These are phyloP conservation scores for Prunella strophiata DNA, from an alignment of 2,797 vertebrate genomes.

Conservation along the genomic window DNA sequence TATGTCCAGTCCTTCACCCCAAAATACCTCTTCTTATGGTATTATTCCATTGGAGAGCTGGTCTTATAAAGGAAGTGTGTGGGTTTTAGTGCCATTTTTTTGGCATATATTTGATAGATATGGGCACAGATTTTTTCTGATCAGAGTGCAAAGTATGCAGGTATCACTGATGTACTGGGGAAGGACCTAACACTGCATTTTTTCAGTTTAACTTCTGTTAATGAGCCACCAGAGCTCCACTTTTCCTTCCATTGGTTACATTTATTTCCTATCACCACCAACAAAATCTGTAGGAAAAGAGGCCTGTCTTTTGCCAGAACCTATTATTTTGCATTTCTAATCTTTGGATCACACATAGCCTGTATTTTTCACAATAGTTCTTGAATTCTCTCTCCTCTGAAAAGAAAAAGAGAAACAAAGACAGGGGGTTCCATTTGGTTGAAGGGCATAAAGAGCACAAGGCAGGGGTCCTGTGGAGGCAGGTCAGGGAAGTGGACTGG, in stretches of 20 bases:
- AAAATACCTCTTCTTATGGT: not conserved
- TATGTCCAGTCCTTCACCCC: not conserved
- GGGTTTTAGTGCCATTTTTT: not conserved
- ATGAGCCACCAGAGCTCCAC: not conserved
- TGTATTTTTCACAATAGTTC: not conserved
- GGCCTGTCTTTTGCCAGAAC: not conserved
- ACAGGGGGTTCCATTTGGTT: not conserved
- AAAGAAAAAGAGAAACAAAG: not conserved
- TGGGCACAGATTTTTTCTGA: not conserved
- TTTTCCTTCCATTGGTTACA: not conserved
- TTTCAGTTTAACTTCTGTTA: not conserved
- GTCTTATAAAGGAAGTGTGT: not conserved
- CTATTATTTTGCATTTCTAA: not conserved
- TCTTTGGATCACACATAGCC: not conserved
- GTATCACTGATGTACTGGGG: not conserved
- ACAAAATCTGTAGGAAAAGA: not conserved
- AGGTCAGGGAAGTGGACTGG: not conserved
- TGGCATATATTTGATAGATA: not conserved
- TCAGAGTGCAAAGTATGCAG: accelerated
- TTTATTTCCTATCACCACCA: not conserved
- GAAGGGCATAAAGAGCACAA: not conserved
- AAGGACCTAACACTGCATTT: not conserved
- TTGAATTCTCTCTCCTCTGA: not conserved
- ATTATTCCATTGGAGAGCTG: not conserved
- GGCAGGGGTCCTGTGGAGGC: not conserved